Percentiles rank a stretch among this genome's conserved stretches.
Evolutionary conservation across 2,113 vertebrate species (phyloP).

Genomic region (Colius striatus): DNA sequence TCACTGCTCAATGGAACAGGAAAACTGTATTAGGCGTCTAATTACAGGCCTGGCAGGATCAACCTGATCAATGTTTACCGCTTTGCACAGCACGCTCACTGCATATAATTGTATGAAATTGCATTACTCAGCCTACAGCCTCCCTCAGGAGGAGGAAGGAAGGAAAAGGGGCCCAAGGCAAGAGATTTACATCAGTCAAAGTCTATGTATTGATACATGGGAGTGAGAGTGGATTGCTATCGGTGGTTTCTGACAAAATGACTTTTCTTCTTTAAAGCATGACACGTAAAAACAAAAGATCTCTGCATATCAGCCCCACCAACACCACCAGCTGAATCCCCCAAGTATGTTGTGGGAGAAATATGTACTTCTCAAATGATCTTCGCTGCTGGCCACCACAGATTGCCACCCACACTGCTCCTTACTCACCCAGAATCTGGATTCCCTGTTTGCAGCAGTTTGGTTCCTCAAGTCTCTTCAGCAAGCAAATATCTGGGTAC

Average conservation of each 20-base stretch:
- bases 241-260: neutral
- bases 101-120: constrained; percentile 13
- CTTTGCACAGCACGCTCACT: neutral
- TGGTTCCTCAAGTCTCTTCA: neutral
- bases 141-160: constrained; percentile 53
- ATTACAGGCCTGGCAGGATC: constrained; percentile 46
- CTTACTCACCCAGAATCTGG: neutral
- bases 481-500: neutral
- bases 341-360: neutral
- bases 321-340: neutral
- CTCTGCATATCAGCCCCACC: neutral
- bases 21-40: constrained; percentile 15
- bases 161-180: constrained; percentile 52
- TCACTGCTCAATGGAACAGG: constrained; percentile 35
- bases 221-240: neutral
- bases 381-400: neutral
- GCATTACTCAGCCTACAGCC: constrained; percentile 57
- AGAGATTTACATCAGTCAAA: constrained; percentile 34
- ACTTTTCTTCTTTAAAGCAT: neutral
- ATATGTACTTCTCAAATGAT: neutral
- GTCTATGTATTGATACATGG: neutral
- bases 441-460: neutral
- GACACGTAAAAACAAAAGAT: neutral
- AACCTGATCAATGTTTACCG: constrained; percentile 26
- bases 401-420: neutral